These are phyloP conservation scores for Drosophila merina DNA, from an alignment of 2,888 invertebrate species.

Conservation along the genomic window DNA sequence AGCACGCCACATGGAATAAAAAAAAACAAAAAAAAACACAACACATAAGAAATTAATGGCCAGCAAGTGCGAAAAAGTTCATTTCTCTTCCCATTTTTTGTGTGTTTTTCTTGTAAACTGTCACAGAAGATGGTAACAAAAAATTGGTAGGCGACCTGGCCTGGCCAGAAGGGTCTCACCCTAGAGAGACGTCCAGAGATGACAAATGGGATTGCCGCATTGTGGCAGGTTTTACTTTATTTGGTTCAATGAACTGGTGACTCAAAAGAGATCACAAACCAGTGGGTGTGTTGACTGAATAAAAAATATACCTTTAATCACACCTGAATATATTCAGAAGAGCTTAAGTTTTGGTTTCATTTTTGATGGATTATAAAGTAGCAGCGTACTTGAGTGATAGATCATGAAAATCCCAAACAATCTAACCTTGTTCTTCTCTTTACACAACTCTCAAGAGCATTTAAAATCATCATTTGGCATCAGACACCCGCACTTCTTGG, in stretches of 20 bases:
- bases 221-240: slow-evolving; percentile 23
- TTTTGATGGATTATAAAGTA: neutral
- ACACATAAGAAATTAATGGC: slow-evolving; percentile 60
- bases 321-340: neutral
- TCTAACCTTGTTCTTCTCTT: slow-evolving; percentile 38
- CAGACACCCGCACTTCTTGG: slow-evolving; percentile 39
- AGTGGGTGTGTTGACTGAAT: neutral
- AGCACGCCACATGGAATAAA: slow-evolving; percentile 54
- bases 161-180: slow-evolving; percentile 36
- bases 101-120: slow-evolving; percentile 49
- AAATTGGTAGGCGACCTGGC: slow-evolving; percentile 38
- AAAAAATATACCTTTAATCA: neutral
- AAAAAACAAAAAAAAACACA: slow-evolving; percentile 2
- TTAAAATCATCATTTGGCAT: slow-evolving; percentile 21
- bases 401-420: slow-evolving; percentile 13
- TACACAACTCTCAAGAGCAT: slow-evolving; percentile 20
- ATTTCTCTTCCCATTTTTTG: slow-evolving; percentile 34
- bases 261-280: neutral
- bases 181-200: slow-evolving; percentile 20
- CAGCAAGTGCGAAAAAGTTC: slow-evolving; percentile 64
- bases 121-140: slow-evolving; percentile 57
- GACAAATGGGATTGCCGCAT: slow-evolving; percentile 42
- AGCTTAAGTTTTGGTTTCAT: neutral
- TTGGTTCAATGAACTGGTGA: slow-evolving; percentile 56
- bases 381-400: slow-evolving; percentile 9